These are phyloP conservation scores for Diploptera punctata DNA, from an alignment of 2,888 invertebrate genomes.

Conservation along the genomic window DNA sequence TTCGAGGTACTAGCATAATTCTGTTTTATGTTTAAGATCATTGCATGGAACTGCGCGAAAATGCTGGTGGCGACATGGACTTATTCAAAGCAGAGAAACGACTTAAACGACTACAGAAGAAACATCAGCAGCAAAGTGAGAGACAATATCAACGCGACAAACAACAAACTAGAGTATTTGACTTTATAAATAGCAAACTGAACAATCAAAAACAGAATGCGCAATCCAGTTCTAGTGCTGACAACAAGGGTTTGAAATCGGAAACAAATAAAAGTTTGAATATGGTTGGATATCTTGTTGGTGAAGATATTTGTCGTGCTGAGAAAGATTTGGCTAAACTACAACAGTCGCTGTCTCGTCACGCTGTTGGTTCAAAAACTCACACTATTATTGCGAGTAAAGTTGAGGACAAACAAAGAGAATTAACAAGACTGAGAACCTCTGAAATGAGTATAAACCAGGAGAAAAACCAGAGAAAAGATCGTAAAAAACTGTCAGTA, in stretches of 20 bases:
- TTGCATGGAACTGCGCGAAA: slow-evolving; percentile 80
- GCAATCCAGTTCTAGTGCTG: neutral
- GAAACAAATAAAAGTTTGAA: slow-evolving; percentile 71
- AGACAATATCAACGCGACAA: slow-evolving; percentile 68
- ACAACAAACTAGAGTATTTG: slow-evolving; percentile 69
- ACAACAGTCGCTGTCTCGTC: slow-evolving; percentile 68
- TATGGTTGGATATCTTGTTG: slow-evolving; percentile 74
- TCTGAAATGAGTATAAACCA: slow-evolving; percentile 68
- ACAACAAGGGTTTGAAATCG: slow-evolving; percentile 52
- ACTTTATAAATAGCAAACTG: slow-evolving; percentile 68
- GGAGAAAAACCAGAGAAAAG: slow-evolving; percentile 74
- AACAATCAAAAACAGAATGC: too few species aligned
- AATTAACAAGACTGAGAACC: slow-evolving; percentile 64
- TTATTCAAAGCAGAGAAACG: slow-evolving; percentile 76
- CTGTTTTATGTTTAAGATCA: slow-evolving; percentile 64
- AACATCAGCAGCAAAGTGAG: slow-evolving; percentile 58
- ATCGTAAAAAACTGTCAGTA: slow-evolving; percentile 76
- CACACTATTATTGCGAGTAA: slow-evolving; percentile 67
- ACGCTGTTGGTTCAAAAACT: slow-evolving; percentile 64
- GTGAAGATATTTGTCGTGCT: slow-evolving; percentile 71
- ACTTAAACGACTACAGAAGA: slow-evolving; percentile 68
- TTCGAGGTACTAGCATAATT: too few species aligned
- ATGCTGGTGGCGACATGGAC: slow-evolving; percentile 68
- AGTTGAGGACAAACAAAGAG: slow-evolving; percentile 65
- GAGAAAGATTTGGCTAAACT: slow-evolving; percentile 71